phyloP scores from a whole-genome alignment of 2,113 vertebrate genomes.

The Stomatorhinus ivindoensis region DNA sequence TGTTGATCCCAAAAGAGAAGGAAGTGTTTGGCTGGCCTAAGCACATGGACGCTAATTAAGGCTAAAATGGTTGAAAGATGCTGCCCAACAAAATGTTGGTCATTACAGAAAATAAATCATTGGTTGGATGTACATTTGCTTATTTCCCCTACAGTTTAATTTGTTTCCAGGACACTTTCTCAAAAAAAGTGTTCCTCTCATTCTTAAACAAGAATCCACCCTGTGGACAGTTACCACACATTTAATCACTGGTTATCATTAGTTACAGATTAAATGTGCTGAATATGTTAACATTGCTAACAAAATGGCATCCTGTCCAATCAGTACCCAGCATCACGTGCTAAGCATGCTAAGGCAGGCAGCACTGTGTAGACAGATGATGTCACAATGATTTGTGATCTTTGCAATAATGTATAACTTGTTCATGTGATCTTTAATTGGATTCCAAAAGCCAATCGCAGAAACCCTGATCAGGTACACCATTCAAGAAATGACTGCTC shows the following conservation, averaged over 20 bases:
- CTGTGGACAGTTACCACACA: neutral
- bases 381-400: neutral
- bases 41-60: neutral
- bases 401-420: neutral
- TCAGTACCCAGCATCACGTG: neutral
- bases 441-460: neutral
- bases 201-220: neutral
- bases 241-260: neutral
- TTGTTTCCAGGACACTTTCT: neutral
- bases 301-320: neutral
- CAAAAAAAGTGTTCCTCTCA: neutral
- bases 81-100: neutral
- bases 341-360: neutral
- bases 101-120: neutral
- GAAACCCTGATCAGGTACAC: neutral
- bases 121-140: neutral
- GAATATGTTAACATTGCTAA: neutral
- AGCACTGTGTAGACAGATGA: neutral
- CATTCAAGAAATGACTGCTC: neutral
- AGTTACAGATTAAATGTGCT: neutral
- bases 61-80: neutral
- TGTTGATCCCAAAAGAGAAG: neutral
- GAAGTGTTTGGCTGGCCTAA: neutral
- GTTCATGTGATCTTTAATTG: neutral
- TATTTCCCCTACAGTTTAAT: neutral